Conservation (phyloP, 1,140 invertebrate species). For the Drosophila miranda region DNA sequence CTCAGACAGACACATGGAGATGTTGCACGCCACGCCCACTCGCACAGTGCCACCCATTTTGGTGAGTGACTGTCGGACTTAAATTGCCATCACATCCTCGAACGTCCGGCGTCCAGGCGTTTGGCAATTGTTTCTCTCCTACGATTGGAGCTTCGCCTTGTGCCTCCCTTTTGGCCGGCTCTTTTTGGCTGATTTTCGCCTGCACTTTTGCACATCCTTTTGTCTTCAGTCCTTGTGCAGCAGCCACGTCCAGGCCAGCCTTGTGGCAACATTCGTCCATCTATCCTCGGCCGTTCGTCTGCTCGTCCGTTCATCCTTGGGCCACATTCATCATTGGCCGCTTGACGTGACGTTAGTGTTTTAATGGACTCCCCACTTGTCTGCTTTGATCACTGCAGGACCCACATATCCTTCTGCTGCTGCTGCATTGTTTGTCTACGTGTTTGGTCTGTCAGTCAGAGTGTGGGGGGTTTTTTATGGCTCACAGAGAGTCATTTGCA, state of each 20-base stretch:
- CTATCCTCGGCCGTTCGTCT: neutral
- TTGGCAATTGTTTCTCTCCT: conserved; percentile 67
- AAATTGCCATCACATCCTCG: conserved; percentile 80
- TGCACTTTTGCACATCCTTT: conserved; percentile 39
- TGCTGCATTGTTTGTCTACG: conserved; percentile 49
- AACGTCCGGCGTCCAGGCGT: too few species aligned
- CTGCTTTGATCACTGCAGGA: conserved; percentile 65
- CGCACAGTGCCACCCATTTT: conserved; percentile 9
- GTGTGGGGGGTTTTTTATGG: conserved; percentile 30
- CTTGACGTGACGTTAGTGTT: conserved; percentile 77
- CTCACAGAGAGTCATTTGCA: conserved; percentile 64
- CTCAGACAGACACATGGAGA: conserved; percentile 9
- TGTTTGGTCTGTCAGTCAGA: conserved; percentile 39
- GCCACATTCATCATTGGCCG: conserved; percentile 72
- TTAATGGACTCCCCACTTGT: conserved; percentile 79
- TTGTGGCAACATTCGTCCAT: too few species aligned
- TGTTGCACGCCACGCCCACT: conserved; percentile 58
- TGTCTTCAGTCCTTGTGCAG: too few species aligned
- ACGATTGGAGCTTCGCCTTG: conserved; percentile 49
- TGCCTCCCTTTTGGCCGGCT: conserved; percentile 2
- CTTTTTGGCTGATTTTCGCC: conserved; percentile 52
- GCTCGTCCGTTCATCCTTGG: conserved; percentile 53
- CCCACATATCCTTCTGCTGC: conserved; percentile 11
- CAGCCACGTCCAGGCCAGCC: neutral
- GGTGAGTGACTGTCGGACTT: conserved; percentile 74